These are phyloP conservation scores for Strigops habroptila DNA, from an alignment of 2,113 vertebrate genomes.

Conservation along the genomic window DNA sequence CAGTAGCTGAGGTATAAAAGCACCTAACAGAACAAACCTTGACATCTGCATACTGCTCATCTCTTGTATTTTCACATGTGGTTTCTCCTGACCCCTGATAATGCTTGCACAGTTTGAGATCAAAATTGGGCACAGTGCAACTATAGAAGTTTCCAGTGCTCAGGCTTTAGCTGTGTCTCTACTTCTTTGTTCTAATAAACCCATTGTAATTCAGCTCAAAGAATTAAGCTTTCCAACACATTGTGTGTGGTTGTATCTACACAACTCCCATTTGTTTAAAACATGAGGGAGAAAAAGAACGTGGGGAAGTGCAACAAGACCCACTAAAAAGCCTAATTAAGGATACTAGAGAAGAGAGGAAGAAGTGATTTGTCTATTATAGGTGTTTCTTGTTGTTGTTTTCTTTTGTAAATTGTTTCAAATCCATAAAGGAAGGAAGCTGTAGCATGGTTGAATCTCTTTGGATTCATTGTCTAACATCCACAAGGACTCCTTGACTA, in stretches of 20 bases:
- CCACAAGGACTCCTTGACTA: neutral
- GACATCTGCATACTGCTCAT: neutral
- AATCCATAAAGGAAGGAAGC: neutral
- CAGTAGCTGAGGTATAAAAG: neutral
- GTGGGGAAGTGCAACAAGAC: neutral
- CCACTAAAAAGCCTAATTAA: neutral
- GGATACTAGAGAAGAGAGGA: neutral
- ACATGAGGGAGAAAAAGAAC: neutral
- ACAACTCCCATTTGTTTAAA: neutral
- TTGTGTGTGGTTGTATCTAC: neutral
- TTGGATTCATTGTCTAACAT: neutral
- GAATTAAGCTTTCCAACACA: neutral
- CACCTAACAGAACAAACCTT: neutral
- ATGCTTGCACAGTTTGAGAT: neutral
- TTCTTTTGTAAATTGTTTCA: neutral
- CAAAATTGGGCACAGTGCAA: neutral
- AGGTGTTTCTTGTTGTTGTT: neutral
- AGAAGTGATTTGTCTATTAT: neutral
- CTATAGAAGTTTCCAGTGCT: neutral
- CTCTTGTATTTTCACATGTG: accelerated
- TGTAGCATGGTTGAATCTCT: neutral
- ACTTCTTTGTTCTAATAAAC: neutral
- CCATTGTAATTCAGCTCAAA: neutral
- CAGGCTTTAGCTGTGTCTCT: neutral
- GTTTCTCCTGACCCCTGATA: neutral